Conservation (phyloP, 2,888 invertebrate genomes). For the Mystacides longicornis region DNA sequence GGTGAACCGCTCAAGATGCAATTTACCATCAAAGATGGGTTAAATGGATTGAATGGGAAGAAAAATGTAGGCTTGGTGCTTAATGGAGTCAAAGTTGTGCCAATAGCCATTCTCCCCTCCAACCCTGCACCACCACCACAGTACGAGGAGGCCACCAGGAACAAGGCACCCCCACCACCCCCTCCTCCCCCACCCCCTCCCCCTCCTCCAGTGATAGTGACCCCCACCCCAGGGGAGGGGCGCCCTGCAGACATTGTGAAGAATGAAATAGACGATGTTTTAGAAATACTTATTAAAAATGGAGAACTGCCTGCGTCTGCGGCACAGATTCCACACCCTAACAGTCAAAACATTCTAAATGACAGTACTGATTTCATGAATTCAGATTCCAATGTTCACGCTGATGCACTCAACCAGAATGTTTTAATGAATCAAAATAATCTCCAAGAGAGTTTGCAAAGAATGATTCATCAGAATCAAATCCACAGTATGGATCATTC, state of each 20-base stretch:
- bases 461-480: slow-evolving; percentile 19
- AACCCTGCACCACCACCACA: slow-evolving; percentile 60
- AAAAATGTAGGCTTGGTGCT: slow-evolving; percentile 54
- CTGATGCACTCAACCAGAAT: slow-evolving; percentile 41
- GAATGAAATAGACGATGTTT: slow-evolving; percentile 84
- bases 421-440: slow-evolving; percentile 43
- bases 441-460: slow-evolving; percentile 32
- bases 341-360: slow-evolving; percentile 30
- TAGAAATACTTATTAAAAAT: slow-evolving; percentile 89
- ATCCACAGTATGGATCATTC: slow-evolving; percentile 34
- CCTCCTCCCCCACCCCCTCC: slow-evolving; percentile 28
- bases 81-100: slow-evolving; percentile 53
- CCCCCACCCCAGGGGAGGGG: slow-evolving; percentile 35
- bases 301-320: slow-evolving; percentile 88
- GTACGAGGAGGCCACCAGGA: slow-evolving; percentile 61
- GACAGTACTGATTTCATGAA: slow-evolving; percentile 25
- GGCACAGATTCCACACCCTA: slow-evolving; percentile 58
- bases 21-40: slow-evolving; percentile 24
- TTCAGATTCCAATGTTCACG: slow-evolving; percentile 27
- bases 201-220: slow-evolving; percentile 30
- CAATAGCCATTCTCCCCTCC: slow-evolving; percentile 44
- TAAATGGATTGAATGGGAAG: slow-evolving; percentile 28
- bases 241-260: slow-evolving; percentile 43
- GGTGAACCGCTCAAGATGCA: slow-evolving; percentile 27
- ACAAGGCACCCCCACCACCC: slow-evolving; percentile 32